Conservation (phyloP, 2,797 vertebrate species). For the Platyrinchus mystaceus region DNA sequence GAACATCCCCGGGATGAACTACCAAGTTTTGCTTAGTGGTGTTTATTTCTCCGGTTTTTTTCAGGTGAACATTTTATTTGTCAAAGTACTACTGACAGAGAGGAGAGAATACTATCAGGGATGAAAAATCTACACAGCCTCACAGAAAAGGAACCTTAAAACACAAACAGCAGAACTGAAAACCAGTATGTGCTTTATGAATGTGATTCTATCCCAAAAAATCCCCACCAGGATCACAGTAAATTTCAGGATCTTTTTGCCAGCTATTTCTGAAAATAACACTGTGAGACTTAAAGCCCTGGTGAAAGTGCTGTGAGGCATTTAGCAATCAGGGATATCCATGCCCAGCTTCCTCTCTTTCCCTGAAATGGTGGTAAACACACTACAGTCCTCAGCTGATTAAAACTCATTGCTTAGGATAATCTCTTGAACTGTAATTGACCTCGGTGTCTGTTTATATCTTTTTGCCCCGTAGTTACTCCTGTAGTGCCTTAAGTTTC, state of each 20-base stretch:
- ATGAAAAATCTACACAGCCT: not conserved
- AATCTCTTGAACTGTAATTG: not conserved
- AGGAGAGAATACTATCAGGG: not conserved
- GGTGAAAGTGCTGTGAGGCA: not conserved
- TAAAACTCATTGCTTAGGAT: not conserved
- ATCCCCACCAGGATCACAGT: fast-evolving
- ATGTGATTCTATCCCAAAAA: not conserved
- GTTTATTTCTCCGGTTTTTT: not conserved
- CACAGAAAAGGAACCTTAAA: not conserved
- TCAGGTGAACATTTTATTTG: not conserved
- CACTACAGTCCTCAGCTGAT: not conserved
- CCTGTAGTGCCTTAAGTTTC: not conserved
- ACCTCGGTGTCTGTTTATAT: not conserved
- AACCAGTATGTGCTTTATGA: not conserved
- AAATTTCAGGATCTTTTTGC: not conserved
- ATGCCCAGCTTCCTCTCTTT: not conserved
- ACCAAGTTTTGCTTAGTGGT: not conserved
- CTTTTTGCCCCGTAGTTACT: not conserved
- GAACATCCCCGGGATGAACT: not conserved
- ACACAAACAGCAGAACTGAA: not conserved
- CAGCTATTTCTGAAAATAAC: not conserved
- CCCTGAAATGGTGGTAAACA: not conserved
- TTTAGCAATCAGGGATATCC: not conserved
- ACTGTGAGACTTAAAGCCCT: not conserved
- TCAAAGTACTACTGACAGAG: not conserved